Base-by-base conservation (phyloP, 2,888 invertebrate genomes). In the Druceiella hillmani region DNA sequence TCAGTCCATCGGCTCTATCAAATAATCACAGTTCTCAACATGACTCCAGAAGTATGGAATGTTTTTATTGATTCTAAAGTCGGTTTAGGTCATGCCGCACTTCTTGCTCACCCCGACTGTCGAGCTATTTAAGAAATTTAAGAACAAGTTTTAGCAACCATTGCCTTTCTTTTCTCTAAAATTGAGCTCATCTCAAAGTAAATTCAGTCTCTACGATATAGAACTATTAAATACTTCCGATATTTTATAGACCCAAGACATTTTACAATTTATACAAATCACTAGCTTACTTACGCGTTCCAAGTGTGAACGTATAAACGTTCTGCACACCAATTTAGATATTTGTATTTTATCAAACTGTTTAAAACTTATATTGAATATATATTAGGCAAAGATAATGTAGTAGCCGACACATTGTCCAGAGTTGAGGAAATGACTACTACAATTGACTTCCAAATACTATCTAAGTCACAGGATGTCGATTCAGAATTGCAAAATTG, bases 151-250 rank as follows among this genome's bases (percentile, higher is more conserved):
- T 2, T 47, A 50, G 45, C 39, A 56, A 40, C 56, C 55, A 2
- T 29, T 57, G 2, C 50, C 51, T 3, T 58, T 57, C 34, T 57
- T 54, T 36, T 55, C 53, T 4, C 47, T 44, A 33, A 56, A 54
- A 30, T 40, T 58, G 2, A 46, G 38, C n/a, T 27, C 46, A 15
- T 41, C 53, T 0, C 48, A 61, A 41, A 26, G 14, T 9, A 55
- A 52, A n/a, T 62, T 58, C 40, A 49, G 53, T 26, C 45, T 51
- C 4, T 59, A 58, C 38, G 57, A 61, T 36, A 17, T 57, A 3
- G 56, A 59, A 46, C 46, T 62, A 40, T 58, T 1, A 53, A 52
- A 38, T 41, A 53, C 40, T 57, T 57, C 46, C 43, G 50, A 11
- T 47, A 55, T 16, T 41, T 54, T 35, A 12, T 60, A 3, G 59